Base-by-base conservation (phyloP, 2,797 vertebrate genomes). In the Remorina albescens region DNA sequence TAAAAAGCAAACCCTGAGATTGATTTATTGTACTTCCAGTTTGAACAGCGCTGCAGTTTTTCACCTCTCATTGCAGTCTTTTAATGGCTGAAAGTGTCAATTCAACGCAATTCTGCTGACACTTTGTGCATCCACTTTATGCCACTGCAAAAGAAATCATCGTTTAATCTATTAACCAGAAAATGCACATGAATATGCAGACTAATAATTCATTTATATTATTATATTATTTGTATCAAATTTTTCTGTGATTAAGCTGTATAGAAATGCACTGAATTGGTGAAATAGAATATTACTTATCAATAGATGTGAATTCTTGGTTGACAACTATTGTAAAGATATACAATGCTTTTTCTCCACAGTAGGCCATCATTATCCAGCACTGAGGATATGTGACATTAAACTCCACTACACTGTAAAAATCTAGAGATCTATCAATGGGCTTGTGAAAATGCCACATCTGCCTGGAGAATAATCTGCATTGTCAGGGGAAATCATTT, bases 11-110 rank as follows among this genome's bases (percentile, higher is more conserved):
- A 76, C 71, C 76, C 23, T 19, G 30, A 25, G 36, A 83, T 67
- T 70, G 86, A 83, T 86, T 81, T 67, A 64, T 88, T 56, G 44
- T 26, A 41, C 83, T 68, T 76, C 70, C 70, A 55, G 53, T 86
- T 81, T 77, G 66, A 84, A 76, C 72, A 89, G 76, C 80, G 0
- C 81, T 85, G 90, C 91, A 90, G 57, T 86, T 91, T 86, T 70
- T 30, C 58, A 50, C 49, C 47, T 79, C 65, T 76, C 42, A 42
- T 59, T 62, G 58, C 79, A 59, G 64, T 42, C 60, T 65, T 88
- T 73, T 82, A 85, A 84, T 85, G 82, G 75, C 81, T 62, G 74
- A 77, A 81, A n/a, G n/a, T n/a, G n/a, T 88, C 82, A 85, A 85
- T 67, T 67, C 72, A 41, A 50, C 68, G 59, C 21, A 47, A 42